These are phyloP conservation scores for Oreotrochilus melanogaster DNA, from an alignment of 2,113 vertebrate genomes.

Conservation along the genomic window DNA sequence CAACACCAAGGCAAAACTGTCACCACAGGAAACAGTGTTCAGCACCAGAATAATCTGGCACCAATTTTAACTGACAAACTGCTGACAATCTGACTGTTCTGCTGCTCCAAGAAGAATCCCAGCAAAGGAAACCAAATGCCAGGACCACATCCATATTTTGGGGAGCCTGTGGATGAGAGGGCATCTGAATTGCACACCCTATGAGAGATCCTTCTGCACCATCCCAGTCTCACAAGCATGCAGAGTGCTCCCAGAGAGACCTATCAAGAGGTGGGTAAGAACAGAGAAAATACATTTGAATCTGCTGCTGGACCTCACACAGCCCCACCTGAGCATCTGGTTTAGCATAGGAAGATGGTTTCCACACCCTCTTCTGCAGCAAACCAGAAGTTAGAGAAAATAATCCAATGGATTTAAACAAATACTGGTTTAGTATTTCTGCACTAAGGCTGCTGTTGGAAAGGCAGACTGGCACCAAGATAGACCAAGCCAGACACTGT, in stretches of 20 bases:
- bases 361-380: not conserved
- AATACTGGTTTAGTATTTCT: not conserved
- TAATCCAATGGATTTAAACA: not conserved
- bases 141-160: not conserved
- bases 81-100: not conserved
- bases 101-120: not conserved
- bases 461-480: not conserved
- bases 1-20: not conserved
- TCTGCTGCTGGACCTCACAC: not conserved
- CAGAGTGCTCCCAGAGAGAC: not conserved
- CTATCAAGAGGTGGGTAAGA: not conserved
- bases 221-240: not conserved
- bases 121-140: not conserved
- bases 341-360: not conserved
- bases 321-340: not conserved
- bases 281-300: not conserved
- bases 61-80: not conserved
- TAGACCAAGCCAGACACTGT: not conserved
- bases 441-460: not conserved
- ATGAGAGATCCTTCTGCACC: not conserved
- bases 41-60: not conserved
- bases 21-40: not conserved
- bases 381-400: not conserved
- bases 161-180: not conserved
- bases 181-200: fast-evolving